Evolutionary conservation across 2,888 invertebrate species (phyloP), one percentile per base, ranked within the genome.

Genomic region (Ctena decussata): DNA sequence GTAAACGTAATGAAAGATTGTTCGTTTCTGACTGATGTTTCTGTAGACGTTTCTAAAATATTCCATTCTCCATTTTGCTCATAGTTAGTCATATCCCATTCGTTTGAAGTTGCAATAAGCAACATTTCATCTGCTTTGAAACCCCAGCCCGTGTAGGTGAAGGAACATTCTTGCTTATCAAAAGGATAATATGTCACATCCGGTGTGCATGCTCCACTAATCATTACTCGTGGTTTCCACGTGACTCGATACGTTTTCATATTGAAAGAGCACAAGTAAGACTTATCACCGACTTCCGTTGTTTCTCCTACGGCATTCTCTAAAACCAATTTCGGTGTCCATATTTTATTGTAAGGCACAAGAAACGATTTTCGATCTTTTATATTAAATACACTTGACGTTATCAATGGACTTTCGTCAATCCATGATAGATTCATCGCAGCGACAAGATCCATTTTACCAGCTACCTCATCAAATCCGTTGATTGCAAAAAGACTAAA

Each of bases 41-140:
- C 70, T 27, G 80, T 37, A 1, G 41, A 32, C 24, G 87, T 84
- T 57, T 74, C 60, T 15, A 77, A 37, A n/a, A 87, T 37, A 3
- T 60, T 53, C 87, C 87, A 87, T 71, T 82, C 84, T 21, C 87
- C 87, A 69, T 80, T 84, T 53, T 15, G 79, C 35, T 82, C 80
- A 27, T 75, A 84, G 0, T 12, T 32, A 11, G 49, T 35, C 6
- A 60, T 21, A 18, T 78, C 46, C 84, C 84, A 84, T 32, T 30
- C 30, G 5, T 5, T 27, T 5, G 5, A 15, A 15, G 39, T 3
- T 27, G 41, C 2, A 11, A 12, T 49, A 1, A 84, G n/a, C 6
- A 24, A 3, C 18, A 84, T 12, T 53, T 84, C 80, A n/a, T n/a
- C n/a, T 21, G 65, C 21, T 1, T 12, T 15, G n/a, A 46, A 49